Evolutionary conservation across 2,797 vertebrate genomes (phyloP).

Genomic region (Thaleichthys pacificus): DNA sequence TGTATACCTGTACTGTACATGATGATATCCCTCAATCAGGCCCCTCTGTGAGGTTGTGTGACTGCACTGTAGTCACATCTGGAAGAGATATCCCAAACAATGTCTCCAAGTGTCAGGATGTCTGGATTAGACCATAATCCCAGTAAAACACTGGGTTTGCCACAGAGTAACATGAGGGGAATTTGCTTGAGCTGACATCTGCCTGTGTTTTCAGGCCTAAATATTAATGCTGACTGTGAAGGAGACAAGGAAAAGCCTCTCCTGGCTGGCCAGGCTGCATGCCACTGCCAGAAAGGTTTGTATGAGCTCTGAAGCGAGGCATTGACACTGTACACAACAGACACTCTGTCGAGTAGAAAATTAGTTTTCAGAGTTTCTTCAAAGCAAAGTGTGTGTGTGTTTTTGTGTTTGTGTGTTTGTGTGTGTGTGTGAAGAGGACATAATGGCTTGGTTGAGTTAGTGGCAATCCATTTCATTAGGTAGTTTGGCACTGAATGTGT

Average conservation of each 20-base stretch:
- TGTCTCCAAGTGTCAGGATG: constrained; percentile 42
- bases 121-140: constrained; percentile 65
- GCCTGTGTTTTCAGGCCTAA: constrained; percentile 55
- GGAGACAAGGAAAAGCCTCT: constrained; percentile 58
- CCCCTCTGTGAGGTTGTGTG: neutral
- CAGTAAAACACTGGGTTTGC: constrained; percentile 50
- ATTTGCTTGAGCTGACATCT: constrained; percentile 59
- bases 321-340: constrained; percentile 53
- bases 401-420: constrained; percentile 3
- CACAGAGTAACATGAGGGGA: constrained; percentile 36
- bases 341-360: constrained; percentile 44
- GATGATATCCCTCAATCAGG: neutral
- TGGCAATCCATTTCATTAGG: constrained; percentile 43
- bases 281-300: constrained; percentile 62
- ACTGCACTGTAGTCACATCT: neutral
- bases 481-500: constrained; percentile 40
- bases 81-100: neutral
- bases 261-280: constrained; percentile 58
- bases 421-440: neutral
- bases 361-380: neutral
- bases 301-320: constrained; percentile 49
- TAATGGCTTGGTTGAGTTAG: constrained; percentile 33
- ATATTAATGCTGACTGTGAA: constrained; percentile 69
- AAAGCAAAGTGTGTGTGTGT: constrained; percentile 1
- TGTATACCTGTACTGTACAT: neutral